Evolutionary conservation across 2,888 invertebrate species (phyloP), one percentile per base, ranked within the genome.

Genomic region (Leptinotarsa haldemani): DNA sequence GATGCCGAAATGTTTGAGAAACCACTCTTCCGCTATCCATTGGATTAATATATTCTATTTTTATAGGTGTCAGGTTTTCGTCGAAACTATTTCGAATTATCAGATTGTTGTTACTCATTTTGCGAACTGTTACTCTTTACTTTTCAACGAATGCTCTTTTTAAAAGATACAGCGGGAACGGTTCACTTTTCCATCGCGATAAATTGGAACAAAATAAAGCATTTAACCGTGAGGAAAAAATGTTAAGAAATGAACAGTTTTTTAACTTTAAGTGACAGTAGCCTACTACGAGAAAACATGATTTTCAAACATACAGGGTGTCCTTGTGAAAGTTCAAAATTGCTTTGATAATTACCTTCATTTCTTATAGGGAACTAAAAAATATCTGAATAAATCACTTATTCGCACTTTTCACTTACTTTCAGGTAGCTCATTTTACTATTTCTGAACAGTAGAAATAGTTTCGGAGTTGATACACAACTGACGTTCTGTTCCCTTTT

Each of bases 1-100:
- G 70, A 63, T 79, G 76, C 47, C 78, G 69, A 77, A 79, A 80
- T 9, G 80, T 80, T 70, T 82, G 82, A n/a, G 82, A 82, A 58
- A 82, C 80, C 16, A 82, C 78, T 63, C 82, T 71, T 65, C 81
- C 79, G 48, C 78, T 80, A 70, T 82, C 82, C 58, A 78, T 71
- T 15, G 80, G 80, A 61, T 81, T 78, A 70, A 79, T 79, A 70
- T 81, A 82, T 66, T 82, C 80, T 46, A 81, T 80, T 80, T 82
- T 82, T 65, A 81, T 78, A 52, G 78, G 77, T 48, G 76, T 73
- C 48, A 76, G 67, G 56, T 77, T 73, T 67, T 79, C 72, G 73
- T 77, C 78, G 47, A 75, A 74, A 76, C 75, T 78, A 68, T 76
- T 76, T 65, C 81, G 78, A 58, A 80, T 75, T 68, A 79, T 80